phyloP scores from a whole-genome alignment of 1,140 invertebrate genomes.

The Magallana angulata region DNA sequence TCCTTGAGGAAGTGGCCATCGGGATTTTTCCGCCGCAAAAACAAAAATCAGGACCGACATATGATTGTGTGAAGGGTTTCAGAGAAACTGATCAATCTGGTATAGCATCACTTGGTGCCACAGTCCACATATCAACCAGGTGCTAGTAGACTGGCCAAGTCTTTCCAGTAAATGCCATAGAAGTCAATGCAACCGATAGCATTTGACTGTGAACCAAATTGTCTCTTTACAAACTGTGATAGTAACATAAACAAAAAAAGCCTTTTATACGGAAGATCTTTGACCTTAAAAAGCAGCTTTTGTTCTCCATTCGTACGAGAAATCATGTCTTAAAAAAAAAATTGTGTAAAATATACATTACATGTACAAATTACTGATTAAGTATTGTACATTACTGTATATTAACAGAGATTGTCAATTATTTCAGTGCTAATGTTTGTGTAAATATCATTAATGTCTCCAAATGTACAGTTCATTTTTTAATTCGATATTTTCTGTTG shows the following conservation, averaged over 20 bases:
- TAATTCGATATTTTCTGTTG: not conserved
- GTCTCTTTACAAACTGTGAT: slow-evolving; percentile 33
- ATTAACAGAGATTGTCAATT: not conserved
- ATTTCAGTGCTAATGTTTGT: not conserved
- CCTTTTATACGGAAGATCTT: not conserved
- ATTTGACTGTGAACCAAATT: not conserved
- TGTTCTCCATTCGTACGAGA: not conserved
- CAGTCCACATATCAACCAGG: slow-evolving; percentile 11
- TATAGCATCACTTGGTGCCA: not conserved
- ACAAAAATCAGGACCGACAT: slow-evolving; percentile 38
- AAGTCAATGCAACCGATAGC: not conserved
- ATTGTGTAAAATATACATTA: not conserved
- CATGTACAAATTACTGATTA: not conserved
- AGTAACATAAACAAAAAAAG: not conserved
- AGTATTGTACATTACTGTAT: not conserved
- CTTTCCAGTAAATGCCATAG: not conserved
- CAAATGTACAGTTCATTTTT: not conserved
- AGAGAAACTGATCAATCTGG: no score
- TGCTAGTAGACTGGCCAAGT: not conserved
- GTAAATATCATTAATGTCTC: not conserved
- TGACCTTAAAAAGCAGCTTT: not conserved
- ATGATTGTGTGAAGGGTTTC: slow-evolving; percentile 7
- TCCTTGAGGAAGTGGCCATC: slow-evolving; percentile 75
- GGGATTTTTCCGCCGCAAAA: slow-evolving; percentile 68
- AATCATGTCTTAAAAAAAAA: not conserved